phyloP scores from a whole-genome alignment of 2,113 vertebrate species.

The Hemiprocne comata region DNA sequence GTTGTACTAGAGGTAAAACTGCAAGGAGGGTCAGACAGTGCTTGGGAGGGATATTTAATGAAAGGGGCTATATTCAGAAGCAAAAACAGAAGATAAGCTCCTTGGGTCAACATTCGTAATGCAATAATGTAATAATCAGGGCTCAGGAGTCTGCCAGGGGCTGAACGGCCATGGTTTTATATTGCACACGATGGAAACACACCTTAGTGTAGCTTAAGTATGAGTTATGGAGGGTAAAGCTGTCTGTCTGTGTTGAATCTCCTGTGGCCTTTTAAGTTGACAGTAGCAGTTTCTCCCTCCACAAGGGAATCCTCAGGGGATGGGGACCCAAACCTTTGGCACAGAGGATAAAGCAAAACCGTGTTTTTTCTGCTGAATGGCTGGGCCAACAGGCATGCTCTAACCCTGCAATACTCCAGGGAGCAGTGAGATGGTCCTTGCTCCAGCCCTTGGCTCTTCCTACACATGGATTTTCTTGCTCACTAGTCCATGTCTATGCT shows the following conservation, averaged over 20 bases:
- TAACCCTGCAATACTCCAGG: accelerated
- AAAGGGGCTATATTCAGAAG: background rate
- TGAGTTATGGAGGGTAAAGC: background rate
- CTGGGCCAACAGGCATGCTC: background rate
- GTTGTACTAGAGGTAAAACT: background rate
- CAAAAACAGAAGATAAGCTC: background rate
- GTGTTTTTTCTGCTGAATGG: background rate
- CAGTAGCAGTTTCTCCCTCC: background rate
- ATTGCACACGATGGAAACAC: background rate
- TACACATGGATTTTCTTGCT: background rate
- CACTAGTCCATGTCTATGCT: background rate
- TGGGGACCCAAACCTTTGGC: background rate
- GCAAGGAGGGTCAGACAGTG: background rate
- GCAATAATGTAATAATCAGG: background rate
- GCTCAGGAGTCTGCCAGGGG: background rate
- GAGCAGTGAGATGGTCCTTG: background rate
- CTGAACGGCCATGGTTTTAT: background rate
- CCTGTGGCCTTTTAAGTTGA: background rate
- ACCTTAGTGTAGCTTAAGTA: background rate
- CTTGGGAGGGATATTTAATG: background rate
- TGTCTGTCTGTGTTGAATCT: background rate
- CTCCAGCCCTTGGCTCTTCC: background rate
- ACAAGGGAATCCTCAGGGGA: background rate
- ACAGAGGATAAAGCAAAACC: background rate
- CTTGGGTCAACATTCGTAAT: background rate